These are phyloP conservation scores for Gryllus bimaculatus DNA, from an alignment of 1,140 invertebrate genomes.

Conservation along the genomic window DNA sequence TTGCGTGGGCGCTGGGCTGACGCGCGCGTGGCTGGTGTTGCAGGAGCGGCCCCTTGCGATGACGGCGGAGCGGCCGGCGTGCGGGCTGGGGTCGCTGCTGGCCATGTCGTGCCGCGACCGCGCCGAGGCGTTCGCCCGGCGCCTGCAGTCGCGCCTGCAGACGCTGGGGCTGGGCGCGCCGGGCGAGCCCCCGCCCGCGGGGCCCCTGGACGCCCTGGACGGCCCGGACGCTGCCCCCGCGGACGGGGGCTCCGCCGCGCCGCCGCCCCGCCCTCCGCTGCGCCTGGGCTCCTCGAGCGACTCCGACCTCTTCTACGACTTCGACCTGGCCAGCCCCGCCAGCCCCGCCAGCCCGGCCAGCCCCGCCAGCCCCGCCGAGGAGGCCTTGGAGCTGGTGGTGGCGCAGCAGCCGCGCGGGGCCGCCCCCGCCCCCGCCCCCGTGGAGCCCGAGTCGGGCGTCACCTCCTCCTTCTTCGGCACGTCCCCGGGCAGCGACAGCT, in stretches of 20 bases:
- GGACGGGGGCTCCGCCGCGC: slow-evolving; percentile 36
- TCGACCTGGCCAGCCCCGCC: slow-evolving; percentile 50
- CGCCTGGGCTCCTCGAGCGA: slow-evolving; percentile 37
- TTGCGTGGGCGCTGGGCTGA: no score
- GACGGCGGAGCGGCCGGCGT: slow-evolving; percentile 31
- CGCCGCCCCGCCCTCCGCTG: slow-evolving; percentile 29
- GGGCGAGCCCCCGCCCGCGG: slow-evolving; percentile 2
- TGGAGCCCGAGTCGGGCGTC: neutral
- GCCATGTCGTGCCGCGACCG: slow-evolving; percentile 63
- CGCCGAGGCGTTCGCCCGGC: slow-evolving; percentile 67
- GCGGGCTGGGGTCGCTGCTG: slow-evolving; percentile 42
- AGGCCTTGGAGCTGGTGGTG: slow-evolving; percentile 29
- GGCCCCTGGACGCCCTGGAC: neutral
- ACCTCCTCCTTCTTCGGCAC: slow-evolving; percentile 28
- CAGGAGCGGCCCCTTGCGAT: slow-evolving; percentile 14
- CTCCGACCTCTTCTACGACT: slow-evolving; percentile 46
- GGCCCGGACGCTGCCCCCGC: slow-evolving; percentile 32
- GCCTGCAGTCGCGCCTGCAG: slow-evolving; percentile 59
- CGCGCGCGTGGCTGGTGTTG: no score
- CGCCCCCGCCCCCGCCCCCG: no score
- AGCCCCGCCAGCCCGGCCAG: slow-evolving; percentile 54
- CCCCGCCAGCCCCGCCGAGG: slow-evolving; percentile 55
- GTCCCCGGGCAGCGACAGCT: slow-evolving; percentile 35
- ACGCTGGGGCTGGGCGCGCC: slow-evolving; percentile 41
- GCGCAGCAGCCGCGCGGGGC: neutral